Evolutionary conservation across 1,140 invertebrate species (phyloP).

Genomic region (Heliconius eleuchia): DNA sequence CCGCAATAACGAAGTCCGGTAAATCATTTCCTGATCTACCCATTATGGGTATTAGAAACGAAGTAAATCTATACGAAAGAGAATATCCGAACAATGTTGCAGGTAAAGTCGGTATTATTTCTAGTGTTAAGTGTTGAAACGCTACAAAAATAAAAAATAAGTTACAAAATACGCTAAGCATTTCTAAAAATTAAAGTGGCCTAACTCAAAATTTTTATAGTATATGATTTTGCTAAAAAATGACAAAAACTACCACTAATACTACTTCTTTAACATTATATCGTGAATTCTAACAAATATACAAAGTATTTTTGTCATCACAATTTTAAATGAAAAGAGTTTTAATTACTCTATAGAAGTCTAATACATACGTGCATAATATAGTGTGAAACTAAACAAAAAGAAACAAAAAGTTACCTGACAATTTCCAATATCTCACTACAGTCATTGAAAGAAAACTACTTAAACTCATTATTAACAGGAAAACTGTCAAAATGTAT

Average conservation of each 20-base stretch:
- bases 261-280: too few relatives aligned
- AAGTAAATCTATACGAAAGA: conserved; percentile 42
- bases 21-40: conserved; percentile 38
- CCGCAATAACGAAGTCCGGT: conserved; percentile 52
- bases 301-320: too few relatives aligned
- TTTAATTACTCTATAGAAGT: too few relatives aligned
- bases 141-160: conserved; percentile 38
- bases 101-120: conserved; percentile 45
- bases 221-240: too few relatives aligned
- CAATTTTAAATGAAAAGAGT: too few relatives aligned
- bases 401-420: conserved; percentile 44
- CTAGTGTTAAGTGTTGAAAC: conserved; percentile 57
- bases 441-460: conserved; percentile 45
- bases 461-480: conserved; percentile 41
- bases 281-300: too few relatives aligned
- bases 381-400: not conserved
- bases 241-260: too few relatives aligned
- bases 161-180: too few relatives aligned
- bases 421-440: conserved; percentile 45
- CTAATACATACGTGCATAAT: too few relatives aligned
- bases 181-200: too few relatives aligned
- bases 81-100: conserved; percentile 40
- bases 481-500: conserved; percentile 51
- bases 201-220: too few relatives aligned
- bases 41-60: conserved; percentile 59